Evolutionary conservation across 1,140 invertebrate species (phyloP).

Genomic region (Belonocnema kinseyi): DNA sequence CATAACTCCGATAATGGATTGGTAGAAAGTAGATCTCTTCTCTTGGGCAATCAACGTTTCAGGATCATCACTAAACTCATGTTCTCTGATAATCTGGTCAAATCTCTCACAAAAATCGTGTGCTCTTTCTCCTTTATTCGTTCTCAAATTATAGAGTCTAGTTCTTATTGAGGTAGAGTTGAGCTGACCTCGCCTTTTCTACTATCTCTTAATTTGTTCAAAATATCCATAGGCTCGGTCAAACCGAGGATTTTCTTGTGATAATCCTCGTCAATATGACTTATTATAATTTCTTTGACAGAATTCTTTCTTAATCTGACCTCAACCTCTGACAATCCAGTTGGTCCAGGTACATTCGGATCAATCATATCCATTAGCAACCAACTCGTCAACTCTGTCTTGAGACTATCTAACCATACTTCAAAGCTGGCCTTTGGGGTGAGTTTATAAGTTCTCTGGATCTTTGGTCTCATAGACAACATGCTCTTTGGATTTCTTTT

Average conservation of each 20-base stretch:
- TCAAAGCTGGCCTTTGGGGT: conserved; percentile 48
- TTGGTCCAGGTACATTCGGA: conserved; percentile 36
- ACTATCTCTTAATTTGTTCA: conserved; percentile 44
- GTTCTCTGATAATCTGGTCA: conserved; percentile 40
- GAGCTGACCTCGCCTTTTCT: conserved; percentile 44
- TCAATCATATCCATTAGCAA: conserved; percentile 50
- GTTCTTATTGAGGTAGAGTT: conserved; percentile 51
- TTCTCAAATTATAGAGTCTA: conserved; percentile 44
- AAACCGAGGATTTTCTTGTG: conserved; percentile 49
- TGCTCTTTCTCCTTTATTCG: conserved; percentile 43
- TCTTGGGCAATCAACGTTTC: conserved; percentile 48
- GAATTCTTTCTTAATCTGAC: conserved; percentile 43
- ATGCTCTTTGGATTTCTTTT: too few relatives aligned
- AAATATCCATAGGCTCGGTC: conserved; percentile 46
- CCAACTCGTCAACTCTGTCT: conserved; percentile 53
- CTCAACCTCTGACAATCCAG: conserved; percentile 37
- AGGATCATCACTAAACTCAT: conserved; percentile 40
- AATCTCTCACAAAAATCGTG: conserved; percentile 47
- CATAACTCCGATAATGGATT: conserved; percentile 43
- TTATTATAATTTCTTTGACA: conserved; percentile 52
- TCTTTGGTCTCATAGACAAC: too few relatives aligned
- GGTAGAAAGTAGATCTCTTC: conserved; percentile 52
- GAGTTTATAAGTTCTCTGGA: neutral
- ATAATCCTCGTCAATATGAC: conserved; percentile 50
- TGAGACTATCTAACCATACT: conserved; percentile 54